Evolutionary conservation across 2,888 invertebrate species (phyloP).

Genomic region (Drosophila subquinaria): DNA sequence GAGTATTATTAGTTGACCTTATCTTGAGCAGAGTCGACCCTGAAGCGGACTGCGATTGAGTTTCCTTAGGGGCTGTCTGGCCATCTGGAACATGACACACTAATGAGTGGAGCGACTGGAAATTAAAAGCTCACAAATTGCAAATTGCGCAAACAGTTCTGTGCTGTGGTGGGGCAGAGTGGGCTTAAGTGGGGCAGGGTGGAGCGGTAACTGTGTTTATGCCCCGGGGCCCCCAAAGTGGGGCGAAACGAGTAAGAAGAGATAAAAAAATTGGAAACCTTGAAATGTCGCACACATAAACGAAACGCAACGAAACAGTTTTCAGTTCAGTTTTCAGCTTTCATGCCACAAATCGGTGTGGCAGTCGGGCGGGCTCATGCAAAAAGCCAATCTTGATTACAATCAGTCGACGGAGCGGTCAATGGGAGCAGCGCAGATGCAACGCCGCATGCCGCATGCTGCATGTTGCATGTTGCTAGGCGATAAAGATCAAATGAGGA

Average conservation of each 20-base stretch:
- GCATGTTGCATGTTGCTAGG: conserved; percentile 78
- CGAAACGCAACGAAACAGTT: conserved; percentile 63
- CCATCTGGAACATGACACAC: conserved; percentile 55
- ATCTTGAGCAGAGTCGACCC: conserved; percentile 22
- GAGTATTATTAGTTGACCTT: conserved; percentile 16
- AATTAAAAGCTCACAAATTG: conserved; percentile 68
- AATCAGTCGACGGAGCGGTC: conserved; percentile 63
- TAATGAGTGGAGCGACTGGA: conserved; percentile 56
- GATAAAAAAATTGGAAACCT: conserved; percentile 51
- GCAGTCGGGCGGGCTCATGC: conserved; percentile 66
- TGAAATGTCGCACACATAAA: conserved; percentile 69
- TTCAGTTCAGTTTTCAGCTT: conserved; percentile 55
- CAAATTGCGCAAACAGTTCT: conserved; percentile 35
- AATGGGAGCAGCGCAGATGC: conserved; percentile 45
- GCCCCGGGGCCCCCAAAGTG: conserved; percentile 18
- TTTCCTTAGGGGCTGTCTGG: conserved; percentile 16
- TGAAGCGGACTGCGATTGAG: conserved; percentile 29
- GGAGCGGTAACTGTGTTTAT: not conserved
- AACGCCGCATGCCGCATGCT: conserved; percentile 65
- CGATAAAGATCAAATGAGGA: conserved; percentile 82
- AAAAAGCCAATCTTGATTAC: conserved; percentile 81
- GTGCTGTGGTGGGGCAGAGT: conserved; percentile 5
- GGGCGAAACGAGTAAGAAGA: conserved; percentile 1
- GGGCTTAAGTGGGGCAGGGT: not conserved
- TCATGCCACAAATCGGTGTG: conserved; percentile 75